Conservation (phyloP, 2,797 vertebrate genomes). For the Botia kubotai region DNA sequence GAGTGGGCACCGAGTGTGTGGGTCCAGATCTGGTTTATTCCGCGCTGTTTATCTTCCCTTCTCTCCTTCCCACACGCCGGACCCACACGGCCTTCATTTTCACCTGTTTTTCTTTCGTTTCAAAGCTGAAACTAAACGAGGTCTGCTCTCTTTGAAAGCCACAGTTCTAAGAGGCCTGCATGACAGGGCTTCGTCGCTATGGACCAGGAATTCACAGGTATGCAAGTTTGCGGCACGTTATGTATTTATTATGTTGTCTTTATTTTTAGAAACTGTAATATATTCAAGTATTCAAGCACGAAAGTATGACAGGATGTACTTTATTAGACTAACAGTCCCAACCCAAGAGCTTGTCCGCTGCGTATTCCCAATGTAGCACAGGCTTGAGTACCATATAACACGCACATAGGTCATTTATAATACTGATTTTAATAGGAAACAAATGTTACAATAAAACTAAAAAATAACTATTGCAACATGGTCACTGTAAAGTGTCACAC, state of each 20-base stretch:
- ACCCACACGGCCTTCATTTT: conserved; percentile 22
- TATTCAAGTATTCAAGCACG: no score
- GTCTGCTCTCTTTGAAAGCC: conserved; percentile 12
- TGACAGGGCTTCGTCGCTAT: background rate
- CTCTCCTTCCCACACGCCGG: conserved; percentile 12
- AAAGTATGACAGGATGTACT: no score
- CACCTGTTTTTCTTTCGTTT: conserved; percentile 26
- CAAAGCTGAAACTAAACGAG: conserved; percentile 32
- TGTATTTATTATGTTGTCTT: no score
- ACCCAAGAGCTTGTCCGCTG: no score
- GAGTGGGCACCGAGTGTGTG: conserved; percentile 25
- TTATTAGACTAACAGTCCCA: no score
- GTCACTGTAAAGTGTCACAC: background rate
- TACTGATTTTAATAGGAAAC: background rate
- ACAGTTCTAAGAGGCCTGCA: background rate
- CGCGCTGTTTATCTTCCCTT: conserved; percentile 7
- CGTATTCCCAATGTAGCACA: no score
- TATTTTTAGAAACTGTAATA: no score
- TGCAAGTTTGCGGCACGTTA: background rate
- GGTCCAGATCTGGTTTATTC: conserved; percentile 30
- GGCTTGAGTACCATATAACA: no score
- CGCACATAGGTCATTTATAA: background rate
- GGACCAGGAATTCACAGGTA: background rate
- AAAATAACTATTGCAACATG: background rate
- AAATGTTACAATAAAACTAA: background rate